Base-by-base conservation (phyloP, 92 coral and sea anemone species). In the Epizoanthus rinbou region DNA sequence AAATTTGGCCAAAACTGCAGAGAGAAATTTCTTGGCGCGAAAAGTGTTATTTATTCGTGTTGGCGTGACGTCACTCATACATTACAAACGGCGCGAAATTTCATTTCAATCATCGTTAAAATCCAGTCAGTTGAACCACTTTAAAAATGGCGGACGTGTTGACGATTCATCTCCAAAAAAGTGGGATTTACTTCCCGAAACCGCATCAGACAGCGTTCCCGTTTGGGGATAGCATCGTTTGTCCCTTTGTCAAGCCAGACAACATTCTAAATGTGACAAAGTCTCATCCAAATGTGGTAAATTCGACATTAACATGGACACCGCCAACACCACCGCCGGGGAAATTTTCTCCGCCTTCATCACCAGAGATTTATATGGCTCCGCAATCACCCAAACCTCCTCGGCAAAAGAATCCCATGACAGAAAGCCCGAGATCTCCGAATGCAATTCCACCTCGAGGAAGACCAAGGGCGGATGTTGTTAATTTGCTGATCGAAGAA, bases 121-220 rank as follows among this genome's bases (percentile, higher is more conserved):
- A 37, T 57, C 85, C 74, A 64, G 45, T 65, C 43, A 39, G 57
- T 66, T 47, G 11, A 53, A 47, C 68, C 68, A 81, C 96, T 96
- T 96, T 96, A 96, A 96, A 96, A 90, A 96, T 96, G 99, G 99
- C 99, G 90, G 98, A 94, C 82, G 91, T 93, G 85, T 84, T 93
- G 79, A 87, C 91, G 70, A 93, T 93, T 84, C 92, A 94, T 78
- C 88, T 94, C 67, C 92, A 94, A 65, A 96, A 94, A 86, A 92
- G 93, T 69, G 93, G 91, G 54, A 94, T 88, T 81, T 86, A 86
- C 91, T 93, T 91, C 91, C 97, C 97, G 1, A 94, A 93, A 57
- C 93, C 92, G 11, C 92, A 90, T 13, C 91, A 87, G 52, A 89
- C 86, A 87, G 74, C 86, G 71, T 93, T 93, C 82, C 86, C 89